phyloP scores from a whole-genome alignment of 2,888 invertebrate genomes.

The Rhingia rostrata region DNA sequence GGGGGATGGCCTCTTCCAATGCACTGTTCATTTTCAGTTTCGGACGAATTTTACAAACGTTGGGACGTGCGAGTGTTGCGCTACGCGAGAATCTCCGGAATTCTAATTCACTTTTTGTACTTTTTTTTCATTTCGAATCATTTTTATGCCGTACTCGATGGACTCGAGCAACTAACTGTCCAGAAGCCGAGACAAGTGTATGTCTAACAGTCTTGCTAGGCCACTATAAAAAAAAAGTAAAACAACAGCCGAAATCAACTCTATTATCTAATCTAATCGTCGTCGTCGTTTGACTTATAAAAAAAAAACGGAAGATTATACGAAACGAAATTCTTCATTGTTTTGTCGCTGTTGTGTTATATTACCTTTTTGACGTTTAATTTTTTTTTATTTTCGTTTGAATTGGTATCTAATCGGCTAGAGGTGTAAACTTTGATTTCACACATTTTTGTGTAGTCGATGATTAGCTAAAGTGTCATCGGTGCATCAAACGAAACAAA shows the following conservation, averaged over 20 bases:
- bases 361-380: slow-evolving; percentile 22
- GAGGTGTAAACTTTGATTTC: slow-evolving; percentile 12
- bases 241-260: slow-evolving; percentile 31
- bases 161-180: neutral
- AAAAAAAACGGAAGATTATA: slow-evolving; percentile 21
- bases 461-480: slow-evolving; percentile 29
- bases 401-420: slow-evolving; percentile 24
- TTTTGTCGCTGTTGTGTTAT: slow-evolving; percentile 4
- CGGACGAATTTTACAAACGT: slow-evolving; percentile 64
- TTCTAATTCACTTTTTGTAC: slow-evolving; percentile 47
- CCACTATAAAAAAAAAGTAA: slow-evolving; percentile 5
- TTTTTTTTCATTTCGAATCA: slow-evolving; percentile 27
- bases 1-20: slow-evolving; percentile 34
- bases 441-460: neutral
- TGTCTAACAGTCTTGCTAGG: slow-evolving; percentile 7
- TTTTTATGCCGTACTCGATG: slow-evolving; percentile 10
- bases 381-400: neutral
- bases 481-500: neutral
- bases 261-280: slow-evolving; percentile 52
- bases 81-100: slow-evolving; percentile 57
- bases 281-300: slow-evolving; percentile 11
- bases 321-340: slow-evolving; percentile 26
- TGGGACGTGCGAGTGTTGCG: slow-evolving; percentile 50
- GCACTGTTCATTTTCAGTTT: slow-evolving; percentile 68
- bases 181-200: slow-evolving; percentile 6